A percentile compares a stretch with the other conserved stretches of the same genome.
Evolutionary conservation across 1,140 invertebrate genomes (phyloP).

Genomic region (Hestina assimilis): DNA sequence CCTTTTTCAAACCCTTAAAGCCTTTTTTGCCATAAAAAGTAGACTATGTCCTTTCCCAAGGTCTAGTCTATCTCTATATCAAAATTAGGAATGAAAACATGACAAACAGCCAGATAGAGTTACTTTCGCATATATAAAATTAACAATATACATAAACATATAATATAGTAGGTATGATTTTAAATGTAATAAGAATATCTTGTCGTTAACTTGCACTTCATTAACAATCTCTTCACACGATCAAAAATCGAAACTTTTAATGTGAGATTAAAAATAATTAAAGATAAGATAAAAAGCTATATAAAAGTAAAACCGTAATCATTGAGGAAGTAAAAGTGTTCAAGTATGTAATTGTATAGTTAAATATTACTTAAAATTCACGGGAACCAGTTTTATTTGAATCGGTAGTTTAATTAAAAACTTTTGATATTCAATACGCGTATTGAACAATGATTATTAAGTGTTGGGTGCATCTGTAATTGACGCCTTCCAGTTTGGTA

Average conservation of each 20-base stretch:
- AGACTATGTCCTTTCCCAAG: too few species aligned
- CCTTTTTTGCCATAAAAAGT: too few species aligned
- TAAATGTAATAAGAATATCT: too few species aligned
- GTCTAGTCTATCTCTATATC: too few species aligned
- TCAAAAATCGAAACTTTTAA: conserved; percentile 1
- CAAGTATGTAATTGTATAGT: neutral
- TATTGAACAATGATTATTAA: conserved; percentile 34
- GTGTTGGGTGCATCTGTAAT: conserved; percentile 36
- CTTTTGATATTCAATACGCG: conserved; percentile 27
- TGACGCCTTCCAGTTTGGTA: conserved; percentile 35
- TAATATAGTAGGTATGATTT: too few species aligned
- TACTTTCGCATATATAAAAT: too few species aligned
- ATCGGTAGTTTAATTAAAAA: conserved; percentile 26
- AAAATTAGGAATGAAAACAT: too few species aligned
- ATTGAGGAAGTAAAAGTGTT: conserved; percentile 18
- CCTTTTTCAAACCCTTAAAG: too few species aligned
- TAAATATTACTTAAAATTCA: neutral
- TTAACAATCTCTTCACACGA: too few species aligned
- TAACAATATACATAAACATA: too few species aligned
- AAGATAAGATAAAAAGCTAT: conserved; percentile 1
- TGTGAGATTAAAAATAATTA: conserved; percentile 1
- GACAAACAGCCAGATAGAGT: too few species aligned
- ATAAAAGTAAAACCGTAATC: neutral
- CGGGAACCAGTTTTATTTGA: conserved; percentile 24
- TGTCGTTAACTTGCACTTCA: too few species aligned